These are phyloP conservation scores for Ophioderma brevispina DNA, from an alignment of 35 echinoderm and acorn worm genomes.

Conservation along the genomic window DNA sequence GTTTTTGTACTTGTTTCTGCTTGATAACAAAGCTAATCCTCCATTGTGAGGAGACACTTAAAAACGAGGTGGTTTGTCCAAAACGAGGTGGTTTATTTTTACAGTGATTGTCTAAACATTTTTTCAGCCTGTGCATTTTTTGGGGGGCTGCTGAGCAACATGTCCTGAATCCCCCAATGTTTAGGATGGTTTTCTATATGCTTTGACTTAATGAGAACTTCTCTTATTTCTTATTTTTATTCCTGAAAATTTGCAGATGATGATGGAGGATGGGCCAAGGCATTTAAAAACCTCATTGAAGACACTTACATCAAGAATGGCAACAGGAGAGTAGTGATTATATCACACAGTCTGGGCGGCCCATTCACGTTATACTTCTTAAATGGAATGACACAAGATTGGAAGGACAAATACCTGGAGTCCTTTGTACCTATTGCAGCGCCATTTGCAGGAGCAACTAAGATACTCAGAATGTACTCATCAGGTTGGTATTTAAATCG, in stretches of 20 bases:
- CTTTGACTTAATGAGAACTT: no score
- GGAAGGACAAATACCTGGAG: slow-evolving; percentile 88
- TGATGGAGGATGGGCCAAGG: neutral
- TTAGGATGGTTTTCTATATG: no score
- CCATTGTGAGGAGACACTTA: no score
- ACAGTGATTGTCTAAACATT: no score
- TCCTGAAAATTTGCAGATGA: neutral
- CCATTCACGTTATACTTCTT: slow-evolving; percentile 78
- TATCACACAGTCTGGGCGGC: slow-evolving; percentile 86
- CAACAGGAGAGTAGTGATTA: slow-evolving; percentile 64
- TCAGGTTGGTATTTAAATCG: slow-evolving; percentile 81
- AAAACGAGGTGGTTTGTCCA: no score
- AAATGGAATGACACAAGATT: slow-evolving; percentile 57
- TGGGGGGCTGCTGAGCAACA: no score
- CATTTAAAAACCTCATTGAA: slow-evolving; percentile 50
- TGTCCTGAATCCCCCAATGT: no score
- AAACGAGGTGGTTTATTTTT: no score
- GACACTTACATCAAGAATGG: slow-evolving; percentile 74
- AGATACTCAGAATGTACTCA: slow-evolving; percentile 66
- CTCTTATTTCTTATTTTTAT: no score
- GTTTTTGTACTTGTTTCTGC: no score
- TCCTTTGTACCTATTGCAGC: slow-evolving; percentile 69
- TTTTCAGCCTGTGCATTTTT: no score
- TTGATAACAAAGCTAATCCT: no score
- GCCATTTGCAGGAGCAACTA: slow-evolving; percentile 78